phyloP scores from a whole-genome alignment of 2,113 vertebrate species.

The Menura novaehollandiae region DNA sequence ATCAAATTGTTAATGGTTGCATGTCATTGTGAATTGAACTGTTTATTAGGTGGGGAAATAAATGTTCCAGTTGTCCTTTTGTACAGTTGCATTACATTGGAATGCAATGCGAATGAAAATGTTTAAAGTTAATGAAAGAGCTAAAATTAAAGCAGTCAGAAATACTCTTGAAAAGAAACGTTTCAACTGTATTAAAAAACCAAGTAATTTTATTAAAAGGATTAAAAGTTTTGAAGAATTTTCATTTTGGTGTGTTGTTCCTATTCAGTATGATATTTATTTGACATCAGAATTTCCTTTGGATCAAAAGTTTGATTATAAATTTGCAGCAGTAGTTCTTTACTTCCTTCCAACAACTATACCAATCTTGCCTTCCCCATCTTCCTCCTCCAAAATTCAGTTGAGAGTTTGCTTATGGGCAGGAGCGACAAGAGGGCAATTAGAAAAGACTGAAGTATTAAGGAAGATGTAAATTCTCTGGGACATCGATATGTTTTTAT shows the following conservation, averaged over 20 bases:
- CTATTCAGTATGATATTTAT: neutral
- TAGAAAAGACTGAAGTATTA: neutral
- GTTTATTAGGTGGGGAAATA: neutral
- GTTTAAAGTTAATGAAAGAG: neutral
- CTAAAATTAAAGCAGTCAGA: neutral
- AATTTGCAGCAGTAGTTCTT: neutral
- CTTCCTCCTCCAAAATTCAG: neutral
- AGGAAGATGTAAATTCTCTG: neutral
- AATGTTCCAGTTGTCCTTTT: neutral
- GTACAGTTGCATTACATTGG: neutral
- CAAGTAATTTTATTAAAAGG: neutral
- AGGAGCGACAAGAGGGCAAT: neutral
- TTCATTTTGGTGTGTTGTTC: neutral
- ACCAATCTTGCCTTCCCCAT: neutral
- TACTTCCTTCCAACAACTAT: neutral
- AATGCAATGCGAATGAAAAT: neutral
- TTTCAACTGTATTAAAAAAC: neutral
- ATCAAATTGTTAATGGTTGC: neutral
- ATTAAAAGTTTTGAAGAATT: neutral
- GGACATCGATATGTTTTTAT: neutral
- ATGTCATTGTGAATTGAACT: neutral
- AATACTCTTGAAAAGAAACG: neutral
- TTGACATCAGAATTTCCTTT: neutral
- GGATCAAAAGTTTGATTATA: neutral
- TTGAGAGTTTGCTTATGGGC: neutral